Evolutionary conservation across 2,888 invertebrate genomes (phyloP).

Genomic region (Troides helena): DNA sequence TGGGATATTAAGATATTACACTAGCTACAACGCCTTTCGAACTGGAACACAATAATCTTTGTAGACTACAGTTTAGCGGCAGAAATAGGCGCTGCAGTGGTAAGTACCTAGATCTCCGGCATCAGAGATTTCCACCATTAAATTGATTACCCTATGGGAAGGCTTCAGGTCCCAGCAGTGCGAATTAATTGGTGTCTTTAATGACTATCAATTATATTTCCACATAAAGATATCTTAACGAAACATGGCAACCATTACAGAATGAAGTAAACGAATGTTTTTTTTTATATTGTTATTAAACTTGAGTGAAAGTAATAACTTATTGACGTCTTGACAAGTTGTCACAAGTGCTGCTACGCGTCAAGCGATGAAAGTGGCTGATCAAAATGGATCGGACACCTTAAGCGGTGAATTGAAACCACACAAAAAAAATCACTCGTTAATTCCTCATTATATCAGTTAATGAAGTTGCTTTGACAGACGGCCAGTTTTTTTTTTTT

Average conservation of each 20-base stretch:
- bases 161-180: no score
- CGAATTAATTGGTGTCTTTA: background rate
- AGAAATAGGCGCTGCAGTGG: no score
- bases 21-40: no score
- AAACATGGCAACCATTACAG: background rate
- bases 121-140: no score
- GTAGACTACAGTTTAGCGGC: no score
- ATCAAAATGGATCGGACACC: slow-evolving; percentile 24
- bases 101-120: no score
- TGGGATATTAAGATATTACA: no score
- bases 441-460: slow-evolving; percentile 22
- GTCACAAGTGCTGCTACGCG: slow-evolving; percentile 25
- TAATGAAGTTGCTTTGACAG: slow-evolving; percentile 29
- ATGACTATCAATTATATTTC: background rate
- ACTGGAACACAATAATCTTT: no score
- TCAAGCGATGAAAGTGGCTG: slow-evolving; percentile 20
- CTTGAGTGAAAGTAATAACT: slow-evolving; percentile 30
- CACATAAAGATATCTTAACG: background rate
- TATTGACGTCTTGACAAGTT: slow-evolving; percentile 28
- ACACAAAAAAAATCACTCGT: slow-evolving; percentile 11
- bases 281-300: slow-evolving; percentile 19
- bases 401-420: slow-evolving; percentile 18
- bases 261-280: slow-evolving; percentile 5
- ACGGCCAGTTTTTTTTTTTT: slow-evolving; percentile 19
- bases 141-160: no score